Conservation (phyloP, 2,797 vertebrate genomes). For the Pteronotus mesoamericanus region DNA sequence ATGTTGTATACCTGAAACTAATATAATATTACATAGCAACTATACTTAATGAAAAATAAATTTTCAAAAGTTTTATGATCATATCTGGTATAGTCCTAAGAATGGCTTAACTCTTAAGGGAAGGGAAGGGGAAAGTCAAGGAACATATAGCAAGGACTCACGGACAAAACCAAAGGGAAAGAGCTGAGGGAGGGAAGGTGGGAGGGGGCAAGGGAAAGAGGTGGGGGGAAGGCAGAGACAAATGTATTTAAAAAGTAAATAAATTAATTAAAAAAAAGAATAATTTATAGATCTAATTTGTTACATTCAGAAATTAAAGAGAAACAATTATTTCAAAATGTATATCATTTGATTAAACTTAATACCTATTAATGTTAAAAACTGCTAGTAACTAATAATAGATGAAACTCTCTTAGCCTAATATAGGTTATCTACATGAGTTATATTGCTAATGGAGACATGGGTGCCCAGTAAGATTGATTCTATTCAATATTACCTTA, state of each 20-base stretch:
- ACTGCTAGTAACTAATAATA: not conserved
- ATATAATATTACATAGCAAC: not conserved
- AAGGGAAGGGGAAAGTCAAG: too few species aligned
- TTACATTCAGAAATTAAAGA: not conserved
- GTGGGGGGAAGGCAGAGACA: too few species aligned
- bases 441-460: not conserved
- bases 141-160: too few species aligned
- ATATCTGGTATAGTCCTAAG: not conserved
- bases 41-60: not conserved
- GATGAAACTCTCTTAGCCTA: not conserved
- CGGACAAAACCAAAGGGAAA: too few species aligned
- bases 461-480: not conserved
- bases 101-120: not conserved
- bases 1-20: not conserved
- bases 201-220: too few species aligned
- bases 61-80: not conserved
- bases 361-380: not conserved
- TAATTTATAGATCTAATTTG: not conserved
- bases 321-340: not conserved
- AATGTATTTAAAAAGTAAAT: too few species aligned
- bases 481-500: too few species aligned
- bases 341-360: not conserved
- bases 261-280: too few species aligned
- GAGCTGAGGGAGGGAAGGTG: too few species aligned
- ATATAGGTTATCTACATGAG: not conserved